Conservation (phyloP, 2,113 vertebrate genomes). For the Cyrtonyx montezumae region DNA sequence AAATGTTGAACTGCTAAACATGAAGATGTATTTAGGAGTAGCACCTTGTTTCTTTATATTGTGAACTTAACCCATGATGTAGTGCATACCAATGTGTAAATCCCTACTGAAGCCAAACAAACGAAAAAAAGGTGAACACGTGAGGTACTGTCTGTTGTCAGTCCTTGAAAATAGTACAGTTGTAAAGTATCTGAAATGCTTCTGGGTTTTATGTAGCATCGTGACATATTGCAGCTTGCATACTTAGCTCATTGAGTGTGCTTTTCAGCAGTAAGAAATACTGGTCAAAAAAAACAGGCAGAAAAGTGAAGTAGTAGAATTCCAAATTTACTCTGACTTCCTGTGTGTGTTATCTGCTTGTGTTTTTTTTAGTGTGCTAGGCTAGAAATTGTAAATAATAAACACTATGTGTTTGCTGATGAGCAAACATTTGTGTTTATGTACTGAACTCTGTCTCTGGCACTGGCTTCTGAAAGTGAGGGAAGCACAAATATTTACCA, state of each 20-base stretch:
- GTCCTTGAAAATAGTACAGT: neutral
- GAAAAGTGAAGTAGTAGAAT: rapidly evolving
- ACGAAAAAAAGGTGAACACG: neutral
- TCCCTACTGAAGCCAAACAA: neutral
- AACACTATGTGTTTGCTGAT: too few species aligned
- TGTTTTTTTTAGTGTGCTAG: neutral
- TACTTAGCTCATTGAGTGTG: neutral
- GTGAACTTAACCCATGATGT: neutral
- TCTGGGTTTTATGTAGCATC: neutral
- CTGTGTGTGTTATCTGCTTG: rapidly evolving
- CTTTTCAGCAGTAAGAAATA: neutral
- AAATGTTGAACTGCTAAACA: neutral
- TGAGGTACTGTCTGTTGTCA: neutral
- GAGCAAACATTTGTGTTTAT: neutral
- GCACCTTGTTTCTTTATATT: neutral
- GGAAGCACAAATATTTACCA: neutral
- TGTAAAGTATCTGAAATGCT: neutral
- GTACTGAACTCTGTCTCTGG: neutral
- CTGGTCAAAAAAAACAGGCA: neutral
- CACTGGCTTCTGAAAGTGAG: neutral
- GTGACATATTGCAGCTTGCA: neutral
- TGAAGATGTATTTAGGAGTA: neutral
- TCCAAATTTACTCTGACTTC: neutral
- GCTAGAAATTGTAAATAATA: neutral
- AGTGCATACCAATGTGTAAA: neutral